Base-by-base conservation (phyloP, 2,113 vertebrate species). In the Halichoerus grypus region DNA sequence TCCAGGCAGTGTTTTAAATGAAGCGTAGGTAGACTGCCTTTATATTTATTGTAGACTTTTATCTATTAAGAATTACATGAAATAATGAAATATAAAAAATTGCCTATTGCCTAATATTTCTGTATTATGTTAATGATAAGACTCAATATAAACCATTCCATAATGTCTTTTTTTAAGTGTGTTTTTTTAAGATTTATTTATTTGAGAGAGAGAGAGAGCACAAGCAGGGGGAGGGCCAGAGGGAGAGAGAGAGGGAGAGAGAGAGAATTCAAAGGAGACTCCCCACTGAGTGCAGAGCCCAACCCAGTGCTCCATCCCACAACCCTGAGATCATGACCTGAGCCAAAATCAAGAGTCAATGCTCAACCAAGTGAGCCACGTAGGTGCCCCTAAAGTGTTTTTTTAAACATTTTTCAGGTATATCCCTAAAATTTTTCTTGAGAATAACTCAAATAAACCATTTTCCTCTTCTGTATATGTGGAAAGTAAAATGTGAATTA, bases 81-180 rank as follows among this genome's bases (percentile, higher is more conserved):
- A 98, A 93, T 77, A 97, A 91, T 95, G 26, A 94, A 97, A 81
- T 91, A 94, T 19, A 24, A 92, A 98, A 97, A 97, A 89, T 33
- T 87, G 11, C 7, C 15, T 21, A 26, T 76, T 86, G 22, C 19
- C 13, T 85, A 74, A 61, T 76, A 95, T 91, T 80, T 81, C 7
- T 18, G n/a, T 49, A 28, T 55, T 55, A 72, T 77, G 14, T 51
- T 93, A 42, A 84, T 92, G 61, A 71, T 86, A 21, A 67, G 33
- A 57, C 15, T 79, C 3, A 85, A 19, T 84, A n/a, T 77, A 33
- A 96, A 67, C 0, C 12, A 87, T 59, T 83, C 14, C 11, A 77
- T 57, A 72, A 80, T 49, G 19, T 69, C 33, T 28, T 97, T 84
- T 61, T 59, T 69, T 69, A 69, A n/a, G 33, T 69, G 31, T n/a